Conservation (phyloP, 2,113 vertebrate genomes). For the Steatornis caripensis region DNA sequence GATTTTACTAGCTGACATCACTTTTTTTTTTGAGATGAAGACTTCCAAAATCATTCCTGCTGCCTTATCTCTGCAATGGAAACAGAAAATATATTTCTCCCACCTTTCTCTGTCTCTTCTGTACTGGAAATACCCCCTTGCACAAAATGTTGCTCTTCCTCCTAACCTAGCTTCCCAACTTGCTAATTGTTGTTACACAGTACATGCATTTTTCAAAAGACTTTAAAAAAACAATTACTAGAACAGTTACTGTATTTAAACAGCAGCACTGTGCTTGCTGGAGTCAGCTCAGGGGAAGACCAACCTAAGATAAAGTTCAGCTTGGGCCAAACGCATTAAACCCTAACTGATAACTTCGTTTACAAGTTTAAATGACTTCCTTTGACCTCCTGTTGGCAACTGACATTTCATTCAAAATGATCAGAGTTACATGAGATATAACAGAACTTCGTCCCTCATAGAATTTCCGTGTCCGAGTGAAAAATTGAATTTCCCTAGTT, state of each 20-base stretch:
- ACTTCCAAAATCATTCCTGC: background rate
- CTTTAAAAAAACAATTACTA: background rate
- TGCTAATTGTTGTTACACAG: background rate
- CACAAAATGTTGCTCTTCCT: background rate
- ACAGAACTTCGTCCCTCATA: background rate
- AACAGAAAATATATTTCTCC: background rate
- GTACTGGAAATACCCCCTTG: background rate
- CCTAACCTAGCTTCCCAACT: background rate
- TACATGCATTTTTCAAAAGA: background rate
- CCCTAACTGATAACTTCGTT: conserved; percentile 29
- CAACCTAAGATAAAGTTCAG: conserved; percentile 25
- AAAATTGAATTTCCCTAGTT: background rate
- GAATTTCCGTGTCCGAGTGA: background rate
- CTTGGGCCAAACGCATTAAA: conserved; percentile 25
- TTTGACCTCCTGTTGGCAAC: conserved; percentile 13
- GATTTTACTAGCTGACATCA: background rate
- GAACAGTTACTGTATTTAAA: background rate
- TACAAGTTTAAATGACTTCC: conserved; percentile 28
- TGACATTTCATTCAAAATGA: background rate
- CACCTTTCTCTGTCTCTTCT: background rate
- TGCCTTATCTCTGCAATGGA: background rate
- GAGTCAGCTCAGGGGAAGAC: background rate
- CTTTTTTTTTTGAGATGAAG: background rate
- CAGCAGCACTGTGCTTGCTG: background rate
- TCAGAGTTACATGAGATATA: background rate